Evolutionary conservation across 2,113 vertebrate species (phyloP).

Genomic region (Potamarius usumacintae): DNA sequence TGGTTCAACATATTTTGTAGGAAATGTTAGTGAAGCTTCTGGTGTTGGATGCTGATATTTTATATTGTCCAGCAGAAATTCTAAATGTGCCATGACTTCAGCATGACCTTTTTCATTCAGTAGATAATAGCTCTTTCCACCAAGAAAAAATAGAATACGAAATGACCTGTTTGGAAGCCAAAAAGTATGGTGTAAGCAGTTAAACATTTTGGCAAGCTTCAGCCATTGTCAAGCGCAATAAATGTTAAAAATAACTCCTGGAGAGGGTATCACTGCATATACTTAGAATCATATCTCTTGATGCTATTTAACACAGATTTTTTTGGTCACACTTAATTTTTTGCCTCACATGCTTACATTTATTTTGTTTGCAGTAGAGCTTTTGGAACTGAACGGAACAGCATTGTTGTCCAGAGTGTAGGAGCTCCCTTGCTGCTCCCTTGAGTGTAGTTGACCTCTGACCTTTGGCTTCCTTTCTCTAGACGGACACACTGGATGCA

Average conservation of each 20-base stretch:
- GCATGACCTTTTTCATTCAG: slow-evolving; percentile 71
- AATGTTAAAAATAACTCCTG: slow-evolving; percentile 44
- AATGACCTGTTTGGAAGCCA: slow-evolving; percentile 74
- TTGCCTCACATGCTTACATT: neutral
- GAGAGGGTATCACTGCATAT: slow-evolving; percentile 47
- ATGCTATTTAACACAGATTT: slow-evolving; percentile 13
- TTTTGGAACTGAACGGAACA: neutral
- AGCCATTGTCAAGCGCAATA: slow-evolving; percentile 56
- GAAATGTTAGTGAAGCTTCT: slow-evolving; percentile 33
- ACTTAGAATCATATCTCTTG: neutral
- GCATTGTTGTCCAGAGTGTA: slow-evolving; percentile 19
- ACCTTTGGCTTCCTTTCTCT: slow-evolving; percentile 48
- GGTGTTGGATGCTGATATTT: slow-evolving; percentile 12
- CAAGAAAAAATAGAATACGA: slow-evolving; percentile 74
- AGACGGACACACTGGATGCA: slow-evolving; percentile 91
- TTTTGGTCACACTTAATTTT: neutral
- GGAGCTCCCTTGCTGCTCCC: slow-evolving; percentile 19
- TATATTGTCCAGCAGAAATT: slow-evolving; percentile 36
- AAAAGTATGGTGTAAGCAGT: slow-evolving; percentile 69
- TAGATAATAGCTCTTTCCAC: slow-evolving; percentile 71
- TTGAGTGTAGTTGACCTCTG: slow-evolving; percentile 34
- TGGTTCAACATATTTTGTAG: slow-evolving; percentile 8
- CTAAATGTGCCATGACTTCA: slow-evolving; percentile 51
- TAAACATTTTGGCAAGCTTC: slow-evolving; percentile 60
- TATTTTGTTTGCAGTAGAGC: neutral